Evolutionary conservation across 2,888 invertebrate genomes (phyloP), one percentile per base, ranked within the genome.

Genomic region (Tetragonisca angustula): DNA sequence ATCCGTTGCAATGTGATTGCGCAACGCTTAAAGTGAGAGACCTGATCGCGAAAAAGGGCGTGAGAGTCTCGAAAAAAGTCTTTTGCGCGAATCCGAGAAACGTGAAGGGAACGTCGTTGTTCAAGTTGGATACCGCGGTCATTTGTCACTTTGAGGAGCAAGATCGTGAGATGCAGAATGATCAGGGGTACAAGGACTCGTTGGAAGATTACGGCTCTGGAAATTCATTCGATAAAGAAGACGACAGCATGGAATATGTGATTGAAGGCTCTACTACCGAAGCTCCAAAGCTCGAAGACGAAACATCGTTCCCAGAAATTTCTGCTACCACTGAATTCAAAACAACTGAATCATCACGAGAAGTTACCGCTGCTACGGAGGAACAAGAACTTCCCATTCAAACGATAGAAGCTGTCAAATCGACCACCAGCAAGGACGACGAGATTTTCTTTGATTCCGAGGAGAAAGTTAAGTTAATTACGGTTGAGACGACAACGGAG

Each of bases 1-100:
- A 97, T 92, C 96, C 96, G 59, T 94, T 97, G 11, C 95, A 96
- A 89, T 97, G 97, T 94, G 96, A 96, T 50, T 97, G 97, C 92
- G 95, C 96, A 85, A 97, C 97, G 79, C 94, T 97, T 79, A 95
- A 95, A 85, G 95, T 96, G 70, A 95, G 97, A 86, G 96, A 97
- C 91, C 95, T 95, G 88, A 93, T 97, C 88, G 92, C 96, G 70
- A 85, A 90, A 4, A 90, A 87, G 6, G 90, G 90, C 11, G 92
- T 93, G 1, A 91, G 89, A 50, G 78, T 93, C 36, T 90, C 92
- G 6, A 93, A 95, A 83, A 95, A 95, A 81, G 95, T 96, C 0
- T 94, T 95, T 87, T 97, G 97, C 94, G 94, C 93, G n/a, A 94
- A 95, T 74, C 97, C 97, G 0, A 61, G 86, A 36, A 95, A 95